These are phyloP conservation scores for Cheilinus undulatus DNA, from an alignment of 2,113 vertebrate species.

Conservation along the genomic window DNA sequence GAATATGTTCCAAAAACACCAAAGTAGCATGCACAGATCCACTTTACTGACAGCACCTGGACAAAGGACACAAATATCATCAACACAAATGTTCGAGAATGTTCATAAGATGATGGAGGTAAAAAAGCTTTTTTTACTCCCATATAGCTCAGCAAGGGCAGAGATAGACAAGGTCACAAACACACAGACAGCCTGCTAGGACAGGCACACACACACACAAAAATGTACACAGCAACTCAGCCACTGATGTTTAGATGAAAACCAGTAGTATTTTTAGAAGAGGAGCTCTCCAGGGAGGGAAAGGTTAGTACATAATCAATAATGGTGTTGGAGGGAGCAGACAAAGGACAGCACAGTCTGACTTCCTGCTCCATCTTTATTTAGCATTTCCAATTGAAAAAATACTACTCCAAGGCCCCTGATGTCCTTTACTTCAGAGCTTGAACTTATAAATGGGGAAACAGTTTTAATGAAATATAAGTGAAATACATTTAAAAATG, in stretches of 20 bases:
- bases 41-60: background rate
- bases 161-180: conserved; percentile 14
- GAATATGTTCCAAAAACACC: background rate
- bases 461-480: too few relatives aligned
- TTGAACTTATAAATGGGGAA: too few relatives aligned
- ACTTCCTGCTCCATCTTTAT: conserved; percentile 75
- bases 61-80: background rate
- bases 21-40: background rate
- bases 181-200: conserved; percentile 37
- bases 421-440: too few relatives aligned
- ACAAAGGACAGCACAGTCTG: conserved; percentile 41
- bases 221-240: conserved; percentile 13
- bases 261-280: conserved; percentile 74
- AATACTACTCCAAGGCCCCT: too few relatives aligned
- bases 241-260: conserved; percentile 23
- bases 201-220: conserved; percentile 16
- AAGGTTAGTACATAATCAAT: conserved; percentile 84
- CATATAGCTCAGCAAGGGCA: conserved; percentile 1
- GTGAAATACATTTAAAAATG: too few relatives aligned
- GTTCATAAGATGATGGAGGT: background rate
- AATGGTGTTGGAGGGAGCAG: conserved; percentile 54
- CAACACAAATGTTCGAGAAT: conserved; percentile 5
- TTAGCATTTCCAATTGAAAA: conserved; percentile 9
- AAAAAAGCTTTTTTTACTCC: background rate
- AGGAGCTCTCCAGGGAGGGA: conserved; percentile 45